Percentiles rank a stretch among this genome's conserved stretches.
Conservation (phyloP, 1,140 invertebrate genomes). For the Saccostrea cuccullata region DNA sequence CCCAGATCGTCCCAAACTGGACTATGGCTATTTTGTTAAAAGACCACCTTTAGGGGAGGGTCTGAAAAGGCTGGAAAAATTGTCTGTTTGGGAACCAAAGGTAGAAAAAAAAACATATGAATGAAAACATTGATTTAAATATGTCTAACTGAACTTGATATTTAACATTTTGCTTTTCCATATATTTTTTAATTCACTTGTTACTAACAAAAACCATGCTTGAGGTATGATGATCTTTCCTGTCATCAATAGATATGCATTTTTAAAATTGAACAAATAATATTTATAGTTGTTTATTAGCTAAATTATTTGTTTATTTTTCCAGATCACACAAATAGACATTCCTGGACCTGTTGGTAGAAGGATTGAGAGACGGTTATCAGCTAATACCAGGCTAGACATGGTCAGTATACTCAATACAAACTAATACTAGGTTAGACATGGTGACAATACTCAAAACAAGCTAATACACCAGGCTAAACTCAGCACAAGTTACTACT, state of each 20-base stretch:
- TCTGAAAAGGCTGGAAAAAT: conserved; percentile 81
- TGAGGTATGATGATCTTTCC: no score
- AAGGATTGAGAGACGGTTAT: conserved; percentile 83
- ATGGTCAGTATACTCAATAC: no score
- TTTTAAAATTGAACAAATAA: no score
- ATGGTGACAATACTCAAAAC: conserved; percentile 77
- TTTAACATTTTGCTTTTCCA: no score
- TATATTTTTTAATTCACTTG: no score
- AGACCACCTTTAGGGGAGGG: conserved; percentile 71
- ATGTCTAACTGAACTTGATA: no score
- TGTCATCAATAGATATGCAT: no score
- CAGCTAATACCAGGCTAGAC: conserved; percentile 78
- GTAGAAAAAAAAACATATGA: conserved; percentile 56
- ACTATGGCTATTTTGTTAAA: conserved; percentile 84
- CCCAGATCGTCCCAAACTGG: conserved; percentile 83
- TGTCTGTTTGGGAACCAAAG: conserved; percentile 83
- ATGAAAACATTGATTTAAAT: no score
- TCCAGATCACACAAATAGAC: conserved; percentile 67
- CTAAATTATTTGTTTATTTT: conserved; percentile 19
- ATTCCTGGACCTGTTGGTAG: conserved; percentile 82
- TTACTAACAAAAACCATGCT: no score
- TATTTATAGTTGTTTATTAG: not conserved
- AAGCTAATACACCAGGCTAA: no score
- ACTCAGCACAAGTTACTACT: no score
- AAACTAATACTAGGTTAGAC: conserved; percentile 76